Percentiles rank a stretch among this genome's conserved stretches.
Evolutionary conservation across 1,140 invertebrate genomes (phyloP).

Genomic region (Drosophila sulfurigaster): DNA sequence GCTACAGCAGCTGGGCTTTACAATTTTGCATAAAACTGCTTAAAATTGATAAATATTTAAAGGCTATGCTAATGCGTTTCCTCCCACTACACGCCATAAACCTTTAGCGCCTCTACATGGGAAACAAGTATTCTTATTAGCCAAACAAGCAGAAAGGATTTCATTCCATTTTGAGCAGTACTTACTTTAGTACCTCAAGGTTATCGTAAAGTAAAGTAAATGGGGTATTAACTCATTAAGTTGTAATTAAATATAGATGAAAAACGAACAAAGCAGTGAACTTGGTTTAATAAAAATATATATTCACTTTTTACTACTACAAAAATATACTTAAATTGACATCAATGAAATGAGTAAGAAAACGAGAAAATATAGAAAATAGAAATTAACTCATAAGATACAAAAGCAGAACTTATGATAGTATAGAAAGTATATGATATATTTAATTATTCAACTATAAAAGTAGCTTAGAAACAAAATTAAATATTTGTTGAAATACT

Average conservation of each 20-base stretch:
- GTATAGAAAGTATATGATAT: too few relatives aligned
- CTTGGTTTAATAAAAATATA: too few relatives aligned
- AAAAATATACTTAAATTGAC: too few relatives aligned
- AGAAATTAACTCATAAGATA: too few relatives aligned
- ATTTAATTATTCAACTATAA: too few relatives aligned
- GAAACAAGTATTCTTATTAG: slow-evolving; percentile 12
- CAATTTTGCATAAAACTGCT: slow-evolving; percentile 53
- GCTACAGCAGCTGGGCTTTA: slow-evolving; percentile 39
- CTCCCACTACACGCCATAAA: not conserved
- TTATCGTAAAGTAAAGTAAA: not conserved
- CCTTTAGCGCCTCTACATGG: slow-evolving; percentile 24
- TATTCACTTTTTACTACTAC: too few relatives aligned
- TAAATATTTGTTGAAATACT: too few relatives aligned
- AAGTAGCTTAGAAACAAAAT: too few relatives aligned
- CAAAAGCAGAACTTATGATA: too few relatives aligned
- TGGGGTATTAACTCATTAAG: not conserved
- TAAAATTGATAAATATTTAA: slow-evolving; percentile 67
- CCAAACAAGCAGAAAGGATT: slow-evolving; percentile 7
- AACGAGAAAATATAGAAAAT: too few relatives aligned
- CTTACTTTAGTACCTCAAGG: not conserved
- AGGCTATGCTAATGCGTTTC: slow-evolving; percentile 54
- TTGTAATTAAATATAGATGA: slow-evolving; percentile 4
- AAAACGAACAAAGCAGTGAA: not conserved
- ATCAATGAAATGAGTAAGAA: too few relatives aligned
- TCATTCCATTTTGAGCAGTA: not conserved